Percentiles rank a stretch among this genome's conserved stretches.
Conservation (phyloP, 2,888 invertebrate species). For the Saturnia japonica region DNA sequence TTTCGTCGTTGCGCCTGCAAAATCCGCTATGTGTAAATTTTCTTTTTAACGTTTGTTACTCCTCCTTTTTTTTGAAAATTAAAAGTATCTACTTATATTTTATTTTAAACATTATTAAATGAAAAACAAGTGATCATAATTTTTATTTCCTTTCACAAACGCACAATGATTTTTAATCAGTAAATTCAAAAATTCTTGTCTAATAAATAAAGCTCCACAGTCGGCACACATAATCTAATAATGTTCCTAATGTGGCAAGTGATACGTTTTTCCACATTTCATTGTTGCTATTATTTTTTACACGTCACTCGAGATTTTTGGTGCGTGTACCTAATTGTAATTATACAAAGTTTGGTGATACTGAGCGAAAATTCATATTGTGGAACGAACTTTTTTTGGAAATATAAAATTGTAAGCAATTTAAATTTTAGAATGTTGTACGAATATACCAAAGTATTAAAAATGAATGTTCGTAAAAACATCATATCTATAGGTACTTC, state of each 20-base stretch:
- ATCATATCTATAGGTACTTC: too few relatives aligned
- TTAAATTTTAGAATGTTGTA: neutral
- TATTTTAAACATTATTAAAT: too few relatives aligned
- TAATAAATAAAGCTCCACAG: neutral
- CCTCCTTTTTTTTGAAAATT: too few relatives aligned
- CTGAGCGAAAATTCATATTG: neutral
- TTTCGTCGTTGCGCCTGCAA: too few relatives aligned
- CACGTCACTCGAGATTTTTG: neutral
- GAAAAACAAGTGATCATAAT: too few relatives aligned
- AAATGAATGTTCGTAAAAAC: too few relatives aligned
- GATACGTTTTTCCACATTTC: slow-evolving; percentile 16
- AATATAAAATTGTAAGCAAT: neutral
- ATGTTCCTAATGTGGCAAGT: slow-evolving; percentile 5
- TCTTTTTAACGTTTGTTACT: too few relatives aligned
- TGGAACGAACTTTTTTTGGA: neutral
- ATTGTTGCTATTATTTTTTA: slow-evolving; percentile 14
- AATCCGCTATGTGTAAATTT: too few relatives aligned
- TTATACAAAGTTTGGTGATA: neutral
- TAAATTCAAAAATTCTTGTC: neutral
- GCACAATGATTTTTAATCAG: too few relatives aligned
- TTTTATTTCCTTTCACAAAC: too few relatives aligned
- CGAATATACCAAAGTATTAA: too few relatives aligned
- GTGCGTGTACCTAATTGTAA: slow-evolving; percentile 1
- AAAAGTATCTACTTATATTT: too few relatives aligned
- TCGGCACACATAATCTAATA: neutral